Conservation (phyloP, 1,140 invertebrate genomes). For the Sycophaga agraensis region DNA sequence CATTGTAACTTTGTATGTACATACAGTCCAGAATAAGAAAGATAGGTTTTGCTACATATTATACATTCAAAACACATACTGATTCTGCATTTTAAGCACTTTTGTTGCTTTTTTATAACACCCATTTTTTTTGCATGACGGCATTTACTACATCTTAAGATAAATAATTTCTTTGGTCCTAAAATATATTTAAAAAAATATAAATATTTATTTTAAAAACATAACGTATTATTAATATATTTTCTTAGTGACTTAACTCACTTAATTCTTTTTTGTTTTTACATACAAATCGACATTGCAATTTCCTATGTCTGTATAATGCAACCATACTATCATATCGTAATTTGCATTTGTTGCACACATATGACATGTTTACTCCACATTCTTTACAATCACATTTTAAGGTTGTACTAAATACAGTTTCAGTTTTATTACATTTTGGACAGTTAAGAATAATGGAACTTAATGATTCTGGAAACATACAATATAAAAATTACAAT, state of each 20-base stretch:
- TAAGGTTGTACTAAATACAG: slow-evolving; percentile 7
- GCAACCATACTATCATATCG: slow-evolving; percentile 5
- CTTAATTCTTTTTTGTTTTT: not conserved
- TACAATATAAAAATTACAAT: no score
- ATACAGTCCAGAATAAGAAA: slow-evolving; percentile 2
- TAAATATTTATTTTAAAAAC: no score
- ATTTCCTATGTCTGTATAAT: slow-evolving; percentile 17
- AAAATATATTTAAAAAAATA: not conserved
- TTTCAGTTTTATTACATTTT: slow-evolving; percentile 14
- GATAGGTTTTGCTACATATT: slow-evolving; percentile 7
- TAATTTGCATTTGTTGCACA: slow-evolving; percentile 11
- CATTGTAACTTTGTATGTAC: not conserved
- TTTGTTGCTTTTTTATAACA: not conserved
- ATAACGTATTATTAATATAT: no score
- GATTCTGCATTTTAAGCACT: not conserved
- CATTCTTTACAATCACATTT: slow-evolving; percentile 14
- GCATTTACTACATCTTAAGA: not conserved
- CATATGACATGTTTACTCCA: slow-evolving; percentile 11
- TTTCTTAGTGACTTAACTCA: no score
- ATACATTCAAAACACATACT: slow-evolving; percentile 1
- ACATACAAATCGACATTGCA: slow-evolving; percentile 9
- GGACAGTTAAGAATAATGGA: slow-evolving; percentile 15
- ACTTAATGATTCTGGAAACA: slow-evolving; percentile 4
- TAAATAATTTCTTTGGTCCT: not conserved
- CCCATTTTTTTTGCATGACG: not conserved